Evolutionary conservation across 35 echinoderm and acorn worm species (phyloP), one percentile per base, ranked within the genome.

Genomic region (Heliocidaris tuberculata): DNA sequence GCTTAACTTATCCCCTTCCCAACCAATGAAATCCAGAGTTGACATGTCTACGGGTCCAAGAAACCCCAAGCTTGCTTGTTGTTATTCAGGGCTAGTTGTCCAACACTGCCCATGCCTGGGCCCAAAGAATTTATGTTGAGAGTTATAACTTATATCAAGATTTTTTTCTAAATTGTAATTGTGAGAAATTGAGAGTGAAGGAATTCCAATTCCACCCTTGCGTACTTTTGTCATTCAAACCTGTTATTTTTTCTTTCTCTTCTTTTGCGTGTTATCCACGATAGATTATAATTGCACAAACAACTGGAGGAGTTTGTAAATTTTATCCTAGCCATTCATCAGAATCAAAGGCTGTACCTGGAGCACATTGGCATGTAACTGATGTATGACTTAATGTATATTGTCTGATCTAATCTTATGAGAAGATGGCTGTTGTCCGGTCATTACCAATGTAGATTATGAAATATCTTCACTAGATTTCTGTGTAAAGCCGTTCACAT

Each of bases 131-230:
- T 89, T 89, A 89, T 89, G 47, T 89, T 89, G 30, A 47, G 47
- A 89, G 31, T 89, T 89, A 89, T 89, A 89, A 89, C 31, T 89
- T 89, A 89, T 89, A 89, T 32, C 47, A 47, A 89, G 87, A 89
- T 48, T 89, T 31, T 89, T 27, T 89, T 89, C 65, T 78, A 78
- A 78, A 78, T 78, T 78, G 65, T 78, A 78, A 78, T 27, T 78
- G 65, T 78, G 65, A 78, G 27, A 78, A 78, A 78, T 78, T 78
- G 0, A 7, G 65, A 78, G 65, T 7, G 21, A 78, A 6, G 65
- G 65, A n/a, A 78, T 70, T 70, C 60, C 60, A 70, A 70, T n/a
- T n/a, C n/a, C n/a, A n/a, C n/a, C 21, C 2, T 78, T 27, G 65
- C 21, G 17, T 78, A 78, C 24, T 78, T 78, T 71, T 78, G 19